phyloP scores from a whole-genome alignment of 2,113 vertebrate species.

The Telmatochromis brichardi region DNA sequence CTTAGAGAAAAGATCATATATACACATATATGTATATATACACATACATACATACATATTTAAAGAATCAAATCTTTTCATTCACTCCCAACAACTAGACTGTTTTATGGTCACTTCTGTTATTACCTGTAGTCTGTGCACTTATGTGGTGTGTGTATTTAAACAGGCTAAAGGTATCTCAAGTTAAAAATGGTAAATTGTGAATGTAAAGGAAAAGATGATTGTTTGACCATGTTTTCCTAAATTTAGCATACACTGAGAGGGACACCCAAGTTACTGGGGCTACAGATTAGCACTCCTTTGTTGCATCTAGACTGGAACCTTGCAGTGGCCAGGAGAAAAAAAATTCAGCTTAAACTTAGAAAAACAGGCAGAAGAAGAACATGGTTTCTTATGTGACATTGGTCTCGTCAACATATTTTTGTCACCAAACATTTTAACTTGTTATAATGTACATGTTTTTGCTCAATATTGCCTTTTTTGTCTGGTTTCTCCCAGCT shows the following conservation, averaged over 20 bases:
- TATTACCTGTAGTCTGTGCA: not conserved
- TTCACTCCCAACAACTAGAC: fast-evolving
- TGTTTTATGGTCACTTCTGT: not conserved
- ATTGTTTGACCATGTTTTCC: fast-evolving
- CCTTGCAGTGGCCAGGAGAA: fast-evolving
- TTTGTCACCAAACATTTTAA: not conserved
- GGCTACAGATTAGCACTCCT: not conserved
- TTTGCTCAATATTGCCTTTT: fast-evolving
- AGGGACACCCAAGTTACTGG: fast-evolving
- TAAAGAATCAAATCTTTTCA: not conserved
- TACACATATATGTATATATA: fast-evolving
- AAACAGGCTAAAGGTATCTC: not conserved
- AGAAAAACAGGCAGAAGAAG: not conserved
- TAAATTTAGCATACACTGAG: fast-evolving
- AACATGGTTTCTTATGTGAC: fast-evolving
- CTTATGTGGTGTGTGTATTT: fast-evolving
- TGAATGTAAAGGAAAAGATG: fast-evolving
- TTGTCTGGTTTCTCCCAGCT: fast-evolving
- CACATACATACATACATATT: not conserved
- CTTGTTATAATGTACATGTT: not conserved
- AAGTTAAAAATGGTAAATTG: not conserved
- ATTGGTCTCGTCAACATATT: not conserved
- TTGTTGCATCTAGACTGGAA: not conserved
- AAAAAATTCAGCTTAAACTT: fast-evolving
- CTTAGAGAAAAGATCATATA: fast-evolving